phyloP scores from a whole-genome alignment of 2,888 invertebrate genomes.

The Ophion ellenae region DNA sequence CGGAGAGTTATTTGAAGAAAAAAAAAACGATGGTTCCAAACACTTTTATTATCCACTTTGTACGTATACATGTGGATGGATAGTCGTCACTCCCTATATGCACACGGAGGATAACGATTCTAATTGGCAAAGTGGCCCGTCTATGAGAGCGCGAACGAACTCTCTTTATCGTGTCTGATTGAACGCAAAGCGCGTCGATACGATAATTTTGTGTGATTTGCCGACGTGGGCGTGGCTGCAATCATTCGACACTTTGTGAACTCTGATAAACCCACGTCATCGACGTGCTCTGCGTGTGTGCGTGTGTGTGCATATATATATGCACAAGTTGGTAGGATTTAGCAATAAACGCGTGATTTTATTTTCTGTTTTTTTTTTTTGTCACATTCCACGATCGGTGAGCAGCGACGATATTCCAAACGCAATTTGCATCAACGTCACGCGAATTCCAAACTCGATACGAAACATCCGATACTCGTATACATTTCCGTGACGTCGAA shows the following conservation, averaged over 20 bases:
- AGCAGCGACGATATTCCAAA: slow-evolving; percentile 8
- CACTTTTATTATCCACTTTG: too few species aligned
- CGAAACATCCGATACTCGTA: slow-evolving; percentile 13
- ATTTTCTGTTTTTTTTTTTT: slow-evolving; percentile 8
- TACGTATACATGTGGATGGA: background rate
- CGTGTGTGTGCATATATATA: too few species aligned
- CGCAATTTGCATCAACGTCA: slow-evolving; percentile 45
- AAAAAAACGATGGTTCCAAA: too few species aligned
- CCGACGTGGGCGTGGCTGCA: slow-evolving; percentile 49
- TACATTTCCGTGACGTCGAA: background rate
- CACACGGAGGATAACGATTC: slow-evolving; percentile 40
- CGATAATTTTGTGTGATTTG: slow-evolving; percentile 57
- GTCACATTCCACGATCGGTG: background rate
- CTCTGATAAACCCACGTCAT: slow-evolving; percentile 55
- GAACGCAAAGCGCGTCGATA: slow-evolving; percentile 52
- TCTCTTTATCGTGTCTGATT: slow-evolving; percentile 45
- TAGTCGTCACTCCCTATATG: slow-evolving; percentile 25
- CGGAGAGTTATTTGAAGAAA: too few species aligned
- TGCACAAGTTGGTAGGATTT: background rate
- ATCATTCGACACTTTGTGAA: slow-evolving; percentile 55
- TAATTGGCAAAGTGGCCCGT: slow-evolving; percentile 50
- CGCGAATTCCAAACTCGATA: background rate
- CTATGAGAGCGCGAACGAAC: slow-evolving; percentile 22
- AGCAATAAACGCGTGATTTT: background rate
- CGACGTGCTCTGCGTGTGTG: background rate